Conservation (phyloP, 2,797 vertebrate species). For the Melopsittacus undulatus region DNA sequence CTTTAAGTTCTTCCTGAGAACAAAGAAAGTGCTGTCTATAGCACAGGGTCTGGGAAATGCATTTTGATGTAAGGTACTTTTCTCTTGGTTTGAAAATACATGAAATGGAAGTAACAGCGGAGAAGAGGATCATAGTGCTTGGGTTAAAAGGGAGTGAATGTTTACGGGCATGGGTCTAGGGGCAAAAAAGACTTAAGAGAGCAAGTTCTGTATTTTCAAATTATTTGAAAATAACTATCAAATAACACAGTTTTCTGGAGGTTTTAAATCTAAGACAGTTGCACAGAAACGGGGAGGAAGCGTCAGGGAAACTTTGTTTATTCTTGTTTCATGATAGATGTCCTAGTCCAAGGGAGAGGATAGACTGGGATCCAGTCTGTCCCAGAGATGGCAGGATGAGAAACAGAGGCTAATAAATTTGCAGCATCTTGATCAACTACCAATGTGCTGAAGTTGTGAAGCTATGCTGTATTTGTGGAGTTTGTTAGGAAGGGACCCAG, state of each 20-base stretch:
- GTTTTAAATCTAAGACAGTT: not conserved
- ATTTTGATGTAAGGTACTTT: not conserved
- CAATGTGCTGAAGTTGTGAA: not conserved
- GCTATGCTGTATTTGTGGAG: not conserved
- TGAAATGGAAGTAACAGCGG: not conserved
- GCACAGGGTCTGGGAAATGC: not conserved
- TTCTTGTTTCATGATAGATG: not conserved
- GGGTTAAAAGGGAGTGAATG: not conserved
- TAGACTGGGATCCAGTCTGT: not conserved
- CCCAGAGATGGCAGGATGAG: not conserved
- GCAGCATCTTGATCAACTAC: not conserved
- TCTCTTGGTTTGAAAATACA: not conserved
- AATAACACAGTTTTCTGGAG: not conserved
- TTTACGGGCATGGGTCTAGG: fast-evolving
- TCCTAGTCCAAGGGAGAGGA: not conserved
- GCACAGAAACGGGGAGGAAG: not conserved
- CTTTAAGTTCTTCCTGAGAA: not conserved
- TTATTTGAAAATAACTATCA: not conserved
- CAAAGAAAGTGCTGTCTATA: not conserved
- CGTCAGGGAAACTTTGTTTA: not conserved
- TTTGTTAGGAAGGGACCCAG: not conserved
- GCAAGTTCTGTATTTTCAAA: not conserved
- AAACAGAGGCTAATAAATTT: not conserved
- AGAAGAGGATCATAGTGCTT: not conserved
- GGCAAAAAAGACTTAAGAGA: not conserved